A percentile compares a stretch with the other conserved stretches of the same genome.
These are phyloP conservation scores for Campoplex capitator DNA, from an alignment of 2,888 invertebrate genomes.

Conservation along the genomic window DNA sequence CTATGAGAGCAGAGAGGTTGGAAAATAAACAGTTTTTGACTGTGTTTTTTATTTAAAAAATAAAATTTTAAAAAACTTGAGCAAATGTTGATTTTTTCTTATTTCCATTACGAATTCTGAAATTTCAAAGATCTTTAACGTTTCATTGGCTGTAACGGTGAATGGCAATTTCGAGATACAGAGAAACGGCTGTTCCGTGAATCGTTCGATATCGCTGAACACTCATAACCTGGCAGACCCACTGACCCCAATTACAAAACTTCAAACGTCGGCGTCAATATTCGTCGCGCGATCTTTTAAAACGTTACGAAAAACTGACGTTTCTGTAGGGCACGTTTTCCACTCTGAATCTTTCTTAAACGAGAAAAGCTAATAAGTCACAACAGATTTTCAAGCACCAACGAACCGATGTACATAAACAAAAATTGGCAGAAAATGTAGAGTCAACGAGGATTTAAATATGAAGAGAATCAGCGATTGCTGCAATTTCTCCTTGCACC, in stretches of 20 bases:
- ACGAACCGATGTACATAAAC: too few relatives aligned
- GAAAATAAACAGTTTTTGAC: not conserved
- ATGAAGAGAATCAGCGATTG: too few relatives aligned
- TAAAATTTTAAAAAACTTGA: not conserved
- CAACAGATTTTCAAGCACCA: too few relatives aligned
- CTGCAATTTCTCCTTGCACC: too few relatives aligned
- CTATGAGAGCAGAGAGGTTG: not conserved
- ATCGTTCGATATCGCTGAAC: conserved; percentile 12
- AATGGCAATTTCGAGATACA: conserved; percentile 13
- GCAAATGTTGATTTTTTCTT: not conserved
- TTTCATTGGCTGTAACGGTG: conserved; percentile 26
- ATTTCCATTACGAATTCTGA: not conserved
- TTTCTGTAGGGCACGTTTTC: not conserved
- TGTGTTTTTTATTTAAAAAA: not conserved
- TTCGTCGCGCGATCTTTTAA: not conserved
- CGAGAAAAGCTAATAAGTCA: too few relatives aligned
- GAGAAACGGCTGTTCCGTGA: conserved; percentile 30
- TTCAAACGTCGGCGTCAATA: conserved; percentile 1
- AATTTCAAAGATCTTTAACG: not conserved
- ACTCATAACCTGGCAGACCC: conserved; percentile 18
- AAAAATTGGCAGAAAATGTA: too few relatives aligned
- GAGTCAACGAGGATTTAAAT: too few relatives aligned
- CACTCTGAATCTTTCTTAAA: too few relatives aligned
- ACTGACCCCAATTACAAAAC: conserved; percentile 44
- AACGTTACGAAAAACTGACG: not conserved